Conservation (phyloP, 2,797 vertebrate species). For the Lutjanus campechanus region DNA sequence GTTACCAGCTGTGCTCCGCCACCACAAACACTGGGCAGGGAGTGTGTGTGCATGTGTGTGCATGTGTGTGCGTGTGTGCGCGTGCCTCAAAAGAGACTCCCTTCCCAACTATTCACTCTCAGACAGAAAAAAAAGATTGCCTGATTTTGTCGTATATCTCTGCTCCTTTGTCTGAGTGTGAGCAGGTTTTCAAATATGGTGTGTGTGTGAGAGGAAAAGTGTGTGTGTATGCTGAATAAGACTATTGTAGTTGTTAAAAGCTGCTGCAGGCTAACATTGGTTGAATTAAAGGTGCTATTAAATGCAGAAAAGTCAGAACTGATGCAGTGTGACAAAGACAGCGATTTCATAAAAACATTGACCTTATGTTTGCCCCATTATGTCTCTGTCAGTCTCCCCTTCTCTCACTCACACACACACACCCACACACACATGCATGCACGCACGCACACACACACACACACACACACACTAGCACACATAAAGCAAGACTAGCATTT, state of each 20-base stretch:
- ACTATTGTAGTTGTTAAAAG: slow-evolving; percentile 59
- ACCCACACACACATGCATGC: slow-evolving; percentile 19
- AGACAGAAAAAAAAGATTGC: slow-evolving; percentile 74
- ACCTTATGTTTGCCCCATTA: slow-evolving; percentile 70
- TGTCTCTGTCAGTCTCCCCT: slow-evolving; percentile 36
- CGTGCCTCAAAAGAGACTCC: slow-evolving; percentile 57
- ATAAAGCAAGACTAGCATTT: slow-evolving; percentile 30
- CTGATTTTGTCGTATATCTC: slow-evolving; percentile 69
- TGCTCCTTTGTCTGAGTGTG: slow-evolving; percentile 55
- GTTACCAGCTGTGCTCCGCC: slow-evolving; percentile 86
- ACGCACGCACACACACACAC: slow-evolving; percentile 14
- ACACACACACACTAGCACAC: not conserved
- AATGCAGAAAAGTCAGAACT: slow-evolving; percentile 62
- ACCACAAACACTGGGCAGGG: slow-evolving; percentile 83
- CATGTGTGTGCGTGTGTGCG: slow-evolving; percentile 48
- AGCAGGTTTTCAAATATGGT: slow-evolving; percentile 49
- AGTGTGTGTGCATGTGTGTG: slow-evolving; percentile 53
- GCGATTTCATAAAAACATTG: slow-evolving; percentile 70
- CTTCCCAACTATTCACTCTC: slow-evolving; percentile 62
- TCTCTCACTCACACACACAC: slow-evolving; percentile 6
- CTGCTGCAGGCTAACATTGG: slow-evolving; percentile 35
- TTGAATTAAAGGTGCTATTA: slow-evolving; percentile 60
- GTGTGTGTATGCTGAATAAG: slow-evolving; percentile 50
- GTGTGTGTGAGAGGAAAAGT: slow-evolving; percentile 12
- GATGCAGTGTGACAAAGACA: slow-evolving; percentile 68